Evolutionary conservation across 2,797 vertebrate species (phyloP).

Genomic region (Argentina silus): DNA sequence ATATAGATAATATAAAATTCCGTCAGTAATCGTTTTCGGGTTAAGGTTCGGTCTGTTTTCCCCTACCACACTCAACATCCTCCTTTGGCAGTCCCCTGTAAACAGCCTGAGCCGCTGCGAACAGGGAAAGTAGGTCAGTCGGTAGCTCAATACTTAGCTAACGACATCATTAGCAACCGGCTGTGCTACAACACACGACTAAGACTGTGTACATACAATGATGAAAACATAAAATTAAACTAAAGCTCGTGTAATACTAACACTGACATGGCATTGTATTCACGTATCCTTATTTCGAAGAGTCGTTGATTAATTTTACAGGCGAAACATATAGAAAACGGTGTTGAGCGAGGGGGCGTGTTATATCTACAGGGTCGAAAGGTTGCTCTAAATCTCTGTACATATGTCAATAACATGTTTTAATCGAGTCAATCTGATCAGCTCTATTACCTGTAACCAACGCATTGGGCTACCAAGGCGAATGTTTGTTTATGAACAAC

Average conservation of each 20-base stretch:
- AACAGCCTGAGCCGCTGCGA: constrained; percentile 75
- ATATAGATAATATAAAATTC: constrained; percentile 13
- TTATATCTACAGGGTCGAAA: no score
- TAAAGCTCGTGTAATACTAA: not conserved
- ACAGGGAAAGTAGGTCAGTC: constrained; percentile 86
- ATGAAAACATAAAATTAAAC: not conserved
- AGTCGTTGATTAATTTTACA: no score
- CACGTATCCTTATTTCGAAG: no score
- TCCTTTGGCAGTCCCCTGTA: constrained; percentile 73
- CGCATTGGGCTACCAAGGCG: no score
- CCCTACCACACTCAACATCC: constrained; percentile 67
- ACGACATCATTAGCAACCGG: constrained; percentile 72
- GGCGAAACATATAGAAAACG: no score
- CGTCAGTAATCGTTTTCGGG: constrained; percentile 15
- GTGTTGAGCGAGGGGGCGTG: no score
- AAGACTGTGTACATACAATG: constrained; percentile 35
- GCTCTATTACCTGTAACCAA: no score
- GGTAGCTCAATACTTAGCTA: constrained; percentile 77
- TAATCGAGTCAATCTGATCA: no score
- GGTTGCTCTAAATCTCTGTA: no score
- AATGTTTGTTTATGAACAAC: no score
- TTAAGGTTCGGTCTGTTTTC: constrained; percentile 52
- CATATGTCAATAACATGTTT: no score
- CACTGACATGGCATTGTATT: not conserved
- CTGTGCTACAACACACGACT: constrained; percentile 56